Percentiles rank a stretch among this genome's conserved stretches.
Conservation (phyloP, 2,888 invertebrate species). For the Clanis bilineata region DNA sequence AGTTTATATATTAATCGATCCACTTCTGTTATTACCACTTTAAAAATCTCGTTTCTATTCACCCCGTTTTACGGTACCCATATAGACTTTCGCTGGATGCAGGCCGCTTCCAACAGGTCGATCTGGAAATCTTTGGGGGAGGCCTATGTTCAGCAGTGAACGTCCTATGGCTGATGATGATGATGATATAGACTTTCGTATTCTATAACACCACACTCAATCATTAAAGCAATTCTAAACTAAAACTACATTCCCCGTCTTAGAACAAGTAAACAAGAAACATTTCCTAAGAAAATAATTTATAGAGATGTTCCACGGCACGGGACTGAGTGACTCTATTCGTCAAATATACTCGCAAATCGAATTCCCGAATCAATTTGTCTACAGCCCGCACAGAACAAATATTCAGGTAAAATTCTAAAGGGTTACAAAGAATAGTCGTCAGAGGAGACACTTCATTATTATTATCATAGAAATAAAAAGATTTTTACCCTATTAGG, state of each 20-base stretch:
- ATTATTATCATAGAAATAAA: background rate
- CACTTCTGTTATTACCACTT: too few species aligned
- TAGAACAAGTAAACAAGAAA: background rate
- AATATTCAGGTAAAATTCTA: slow-evolving; percentile 63
- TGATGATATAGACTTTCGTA: too few species aligned
- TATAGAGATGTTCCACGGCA: background rate
- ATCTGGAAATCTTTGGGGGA: too few species aligned
- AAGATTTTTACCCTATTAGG: background rate
- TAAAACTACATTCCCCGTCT: background rate
- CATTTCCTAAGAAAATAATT: background rate
- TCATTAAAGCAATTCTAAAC: background rate
- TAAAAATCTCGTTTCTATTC: too few species aligned
- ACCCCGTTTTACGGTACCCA: too few species aligned
- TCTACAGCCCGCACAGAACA: slow-evolving; percentile 52
- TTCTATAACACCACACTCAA: background rate
- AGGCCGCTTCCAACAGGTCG: too few species aligned
- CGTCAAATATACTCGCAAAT: slow-evolving; percentile 39
- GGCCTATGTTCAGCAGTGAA: too few species aligned
- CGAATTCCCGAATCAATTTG: slow-evolving; percentile 65
- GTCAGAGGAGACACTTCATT: background rate
- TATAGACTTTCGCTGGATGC: too few species aligned
- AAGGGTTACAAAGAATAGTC: slow-evolving; percentile 27
- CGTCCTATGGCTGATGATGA: too few species aligned
- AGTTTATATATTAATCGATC: too few species aligned
- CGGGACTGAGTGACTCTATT: background rate